A percentile compares a stretch with the other conserved stretches of the same genome.
These are phyloP conservation scores for Drosophila stalkeri DNA, from an alignment of 2,888 invertebrate species.

Conservation along the genomic window DNA sequence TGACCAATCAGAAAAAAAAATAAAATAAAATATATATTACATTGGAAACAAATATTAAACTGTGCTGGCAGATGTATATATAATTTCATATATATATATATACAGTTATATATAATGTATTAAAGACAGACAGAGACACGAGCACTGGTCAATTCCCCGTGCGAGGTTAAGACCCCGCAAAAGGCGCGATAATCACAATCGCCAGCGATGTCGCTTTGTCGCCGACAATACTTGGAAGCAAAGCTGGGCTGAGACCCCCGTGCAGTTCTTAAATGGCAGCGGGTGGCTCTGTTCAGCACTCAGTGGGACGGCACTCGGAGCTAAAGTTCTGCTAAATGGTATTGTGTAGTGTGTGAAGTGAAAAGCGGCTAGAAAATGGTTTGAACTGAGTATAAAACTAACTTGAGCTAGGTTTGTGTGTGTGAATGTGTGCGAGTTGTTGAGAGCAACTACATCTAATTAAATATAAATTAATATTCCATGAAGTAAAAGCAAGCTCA, in stretches of 20 bases:
- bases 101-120: slow-evolving; percentile 14
- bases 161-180: slow-evolving; percentile 82
- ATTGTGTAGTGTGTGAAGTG: slow-evolving; percentile 10
- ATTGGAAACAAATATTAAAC: slow-evolving; percentile 18
- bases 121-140: slow-evolving; percentile 34
- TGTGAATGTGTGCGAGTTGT: too few relatives aligned
- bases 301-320: not conserved
- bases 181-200: slow-evolving; percentile 83
- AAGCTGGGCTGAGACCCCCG: slow-evolving; percentile 13
- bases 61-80: slow-evolving; percentile 24
- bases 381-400: not conserved
- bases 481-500: not conserved
- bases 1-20: not conserved
- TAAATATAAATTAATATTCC: not conserved
- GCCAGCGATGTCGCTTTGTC: slow-evolving; percentile 37
- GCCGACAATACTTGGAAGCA: slow-evolving; percentile 24
- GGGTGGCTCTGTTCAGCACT: slow-evolving; percentile 3
- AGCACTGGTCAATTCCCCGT: slow-evolving; percentile 58
- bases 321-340: not conserved
- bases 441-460: not conserved
- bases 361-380: not conserved
- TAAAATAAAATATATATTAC: slow-evolving; percentile 2
- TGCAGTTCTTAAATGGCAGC: slow-evolving; percentile 31
- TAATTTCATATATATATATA: slow-evolving; percentile 19
- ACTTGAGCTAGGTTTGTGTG: not conserved